Evolutionary conservation across 2,888 invertebrate genomes (phyloP).

Genomic region (Drosophila yooni): DNA sequence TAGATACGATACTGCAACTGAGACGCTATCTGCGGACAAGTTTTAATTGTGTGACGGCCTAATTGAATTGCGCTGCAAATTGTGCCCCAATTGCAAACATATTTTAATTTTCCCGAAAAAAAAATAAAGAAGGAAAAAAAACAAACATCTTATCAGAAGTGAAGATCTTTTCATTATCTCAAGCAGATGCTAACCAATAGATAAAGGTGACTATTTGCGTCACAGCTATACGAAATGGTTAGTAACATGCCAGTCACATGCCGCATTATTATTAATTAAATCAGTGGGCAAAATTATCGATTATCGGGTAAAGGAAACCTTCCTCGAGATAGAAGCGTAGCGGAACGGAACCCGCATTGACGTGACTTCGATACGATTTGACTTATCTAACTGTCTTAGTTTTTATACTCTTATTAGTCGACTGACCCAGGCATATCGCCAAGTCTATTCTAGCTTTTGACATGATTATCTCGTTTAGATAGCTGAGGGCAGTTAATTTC

Average conservation of each 20-base stretch:
- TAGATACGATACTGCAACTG: constrained; percentile 35
- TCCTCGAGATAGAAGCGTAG: constrained; percentile 1
- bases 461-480: constrained; percentile 69
- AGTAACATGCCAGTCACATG: constrained; percentile 75
- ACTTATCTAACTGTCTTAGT: constrained; percentile 27
- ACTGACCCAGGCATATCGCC: constrained; percentile 51
- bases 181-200: constrained; percentile 55
- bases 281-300: constrained; percentile 57
- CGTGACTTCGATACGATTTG: constrained; percentile 42
- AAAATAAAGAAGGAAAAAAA: neutral
- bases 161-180: constrained; percentile 39
- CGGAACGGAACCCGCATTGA: constrained; percentile 30
- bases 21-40: constrained; percentile 65
- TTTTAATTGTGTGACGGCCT: constrained; percentile 79
- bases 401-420: constrained; percentile 30
- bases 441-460: constrained; percentile 40
- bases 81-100: constrained; percentile 50
- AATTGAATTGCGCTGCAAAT: constrained; percentile 74
- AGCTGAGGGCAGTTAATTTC: constrained; percentile 67
- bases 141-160: constrained; percentile 28
- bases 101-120: constrained; percentile 65
- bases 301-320: constrained; percentile 30
- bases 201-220: constrained; percentile 66
- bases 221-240: constrained; percentile 47
- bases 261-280: constrained; percentile 77